Base-by-base conservation (phyloP, 2,888 invertebrate species). In the Ctena decussata region DNA sequence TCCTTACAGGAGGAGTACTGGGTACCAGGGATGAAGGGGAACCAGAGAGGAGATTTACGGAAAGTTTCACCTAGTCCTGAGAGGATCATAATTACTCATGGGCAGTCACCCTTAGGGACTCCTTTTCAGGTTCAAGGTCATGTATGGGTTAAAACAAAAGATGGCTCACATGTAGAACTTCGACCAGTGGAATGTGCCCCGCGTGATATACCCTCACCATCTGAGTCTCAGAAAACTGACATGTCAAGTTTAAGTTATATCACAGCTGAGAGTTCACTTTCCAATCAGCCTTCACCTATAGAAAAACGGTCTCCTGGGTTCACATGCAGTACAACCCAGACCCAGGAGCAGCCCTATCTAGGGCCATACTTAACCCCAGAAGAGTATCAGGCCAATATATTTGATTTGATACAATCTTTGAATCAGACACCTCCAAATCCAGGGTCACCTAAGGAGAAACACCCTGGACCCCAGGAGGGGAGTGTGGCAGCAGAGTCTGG, bases 321-420 rank as follows among this genome's bases (percentile, higher is more conserved):
- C n/a, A 77, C 82, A 8, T 82, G 80, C 53, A 76, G 77, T 8
- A 85, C 85, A n/a, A 82, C 80, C 21, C 46, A 41, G n/a, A 88
- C 81, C 24, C 78, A 69, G 15, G 80, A 82, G 15, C 71, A 78
- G 37, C 69, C 78, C 12, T 70, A 79, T 49, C 37, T 60, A 21
- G 86, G 77, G 27, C 80, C 86, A 21, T 89, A 89, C 46, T 82
- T 89, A 80, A 84, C 89, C n/a, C 89, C 89, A 60, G 86, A 89
- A 73, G 89, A 89, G 30, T 89, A 89, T 39, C 89, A 89, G 70
- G 86, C 89, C 1, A 86, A 89, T 71, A 89, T 89, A 53, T 89
- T 89, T 49, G 86, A 89, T 41, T 76, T 89, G 24, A 89, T 89
- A 37, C 79, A 89, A 27, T 86, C 89, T 27, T 72, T 89, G 18